Percentiles rank a stretch among this genome's conserved stretches.
Evolutionary conservation across 2,888 invertebrate genomes (phyloP).

Genomic region (Elmis aenea): DNA sequence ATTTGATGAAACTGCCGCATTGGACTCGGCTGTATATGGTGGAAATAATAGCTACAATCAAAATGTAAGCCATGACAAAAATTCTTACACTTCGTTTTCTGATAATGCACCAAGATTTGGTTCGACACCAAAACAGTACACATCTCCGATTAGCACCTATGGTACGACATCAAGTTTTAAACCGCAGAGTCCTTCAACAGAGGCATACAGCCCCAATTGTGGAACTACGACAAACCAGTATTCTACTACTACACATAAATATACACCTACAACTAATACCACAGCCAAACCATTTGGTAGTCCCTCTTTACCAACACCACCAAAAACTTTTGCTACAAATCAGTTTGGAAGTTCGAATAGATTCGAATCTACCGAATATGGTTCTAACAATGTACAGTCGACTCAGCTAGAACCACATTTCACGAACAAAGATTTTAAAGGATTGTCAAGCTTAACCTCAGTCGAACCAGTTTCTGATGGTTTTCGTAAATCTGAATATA

Average conservation of each 20-base stretch:
- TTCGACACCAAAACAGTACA: constrained; percentile 4
- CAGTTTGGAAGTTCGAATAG: constrained; percentile 13
- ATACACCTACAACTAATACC: constrained; percentile 20
- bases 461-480: constrained; percentile 27
- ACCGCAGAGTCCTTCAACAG: constrained; percentile 11
- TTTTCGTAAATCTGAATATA: constrained; percentile 39
- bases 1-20: constrained; percentile 37
- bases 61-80: constrained; percentile 28
- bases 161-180: constrained; percentile 16
- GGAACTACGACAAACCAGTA: constrained; percentile 13
- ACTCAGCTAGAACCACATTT: constrained; percentile 18
- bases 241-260: constrained; percentile 15
- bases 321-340: constrained; percentile 16
- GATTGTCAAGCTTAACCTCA: constrained; percentile 5
- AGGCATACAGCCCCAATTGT: constrained; percentile 9
- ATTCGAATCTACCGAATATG: constrained; percentile 17
- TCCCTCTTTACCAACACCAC: too few species aligned
- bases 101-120: constrained; percentile 31
- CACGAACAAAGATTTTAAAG: constrained; percentile 6
- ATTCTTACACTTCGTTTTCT: constrained; percentile 23
- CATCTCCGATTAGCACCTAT: constrained; percentile 1
- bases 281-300: constrained; percentile 24
- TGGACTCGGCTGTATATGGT: constrained; percentile 40
- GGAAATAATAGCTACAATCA: constrained; percentile 35
- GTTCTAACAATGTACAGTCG: too few species aligned